These are phyloP conservation scores for Limnephilus auricula DNA, from an alignment of 2,888 invertebrate species.

Conservation along the genomic window DNA sequence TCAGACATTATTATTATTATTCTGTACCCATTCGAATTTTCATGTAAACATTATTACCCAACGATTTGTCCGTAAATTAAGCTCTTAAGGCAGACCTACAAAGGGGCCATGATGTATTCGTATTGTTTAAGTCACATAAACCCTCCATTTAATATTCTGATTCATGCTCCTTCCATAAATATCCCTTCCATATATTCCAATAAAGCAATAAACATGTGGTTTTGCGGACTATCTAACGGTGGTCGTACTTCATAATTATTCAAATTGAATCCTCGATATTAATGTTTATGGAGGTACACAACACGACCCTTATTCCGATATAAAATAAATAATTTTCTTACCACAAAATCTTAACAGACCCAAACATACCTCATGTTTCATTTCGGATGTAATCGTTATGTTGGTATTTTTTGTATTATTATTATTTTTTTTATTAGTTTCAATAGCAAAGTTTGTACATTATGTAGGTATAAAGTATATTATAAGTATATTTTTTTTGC, in stretches of 20 bases:
- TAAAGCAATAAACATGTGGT: constrained; percentile 41
- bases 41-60: neutral
- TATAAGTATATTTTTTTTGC: too few species aligned
- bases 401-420: too few species aligned
- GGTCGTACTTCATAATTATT: constrained; percentile 14
- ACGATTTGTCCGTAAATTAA: constrained; percentile 12
- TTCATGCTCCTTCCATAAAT: constrained; percentile 37
- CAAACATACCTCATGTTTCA: neutral
- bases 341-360: neutral
- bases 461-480: too few species aligned
- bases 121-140: constrained; percentile 24
- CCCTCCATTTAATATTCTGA: constrained; percentile 38
- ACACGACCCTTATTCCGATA: neutral
- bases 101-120: constrained; percentile 22
- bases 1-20: neutral
- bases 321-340: neutral
- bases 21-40: neutral
- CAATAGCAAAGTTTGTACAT: too few species aligned
- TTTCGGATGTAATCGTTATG: neutral
- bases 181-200: constrained; percentile 19
- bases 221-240: neutral
- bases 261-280: constrained; percentile 9
- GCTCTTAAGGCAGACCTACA: constrained; percentile 7
- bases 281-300: neutral
- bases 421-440: too few species aligned